These are phyloP conservation scores for Equus przewalskii DNA, from an alignment of 2,113 vertebrate species.

Conservation along the genomic window DNA sequence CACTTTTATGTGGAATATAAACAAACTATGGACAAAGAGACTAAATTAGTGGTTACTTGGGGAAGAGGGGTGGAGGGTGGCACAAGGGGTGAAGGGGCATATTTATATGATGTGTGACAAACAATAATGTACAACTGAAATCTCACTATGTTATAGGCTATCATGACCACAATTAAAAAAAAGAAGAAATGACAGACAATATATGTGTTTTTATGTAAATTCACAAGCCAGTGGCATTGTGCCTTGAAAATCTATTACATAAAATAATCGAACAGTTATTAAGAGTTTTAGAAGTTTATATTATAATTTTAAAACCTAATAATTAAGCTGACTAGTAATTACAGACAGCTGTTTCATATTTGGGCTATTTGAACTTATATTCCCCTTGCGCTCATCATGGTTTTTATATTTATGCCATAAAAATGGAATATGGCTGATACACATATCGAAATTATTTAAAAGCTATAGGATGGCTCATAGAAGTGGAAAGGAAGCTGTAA, in stretches of 20 bases:
- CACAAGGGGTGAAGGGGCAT: no score
- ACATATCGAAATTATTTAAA: not conserved
- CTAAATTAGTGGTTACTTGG: no score
- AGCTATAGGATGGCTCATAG: not conserved
- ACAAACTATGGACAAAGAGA: no score
- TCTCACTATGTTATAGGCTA: no score
- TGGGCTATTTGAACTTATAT: not conserved
- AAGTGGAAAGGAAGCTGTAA: not conserved
- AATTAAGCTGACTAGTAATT: not conserved
- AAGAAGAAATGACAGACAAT: not conserved
- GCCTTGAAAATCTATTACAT: not conserved
- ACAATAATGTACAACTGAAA: no score
- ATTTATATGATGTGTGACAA: no score
- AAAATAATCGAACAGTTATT: not conserved
- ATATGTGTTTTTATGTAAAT: not conserved
- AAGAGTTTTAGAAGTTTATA: not conserved
- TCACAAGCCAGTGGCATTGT: not conserved
- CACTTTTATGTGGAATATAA: no score
- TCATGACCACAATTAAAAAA: no score
- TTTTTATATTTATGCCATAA: not conserved
- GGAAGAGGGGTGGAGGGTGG: no score
- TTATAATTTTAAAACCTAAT: slow-evolving; percentile 2
- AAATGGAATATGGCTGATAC: not conserved
- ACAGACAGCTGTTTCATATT: not conserved
- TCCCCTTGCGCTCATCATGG: not conserved